A percentile compares a stretch with the other conserved stretches of the same genome.
Conservation (phyloP, 2,797 vertebrate genomes). For the Megaceryle alcyon region DNA sequence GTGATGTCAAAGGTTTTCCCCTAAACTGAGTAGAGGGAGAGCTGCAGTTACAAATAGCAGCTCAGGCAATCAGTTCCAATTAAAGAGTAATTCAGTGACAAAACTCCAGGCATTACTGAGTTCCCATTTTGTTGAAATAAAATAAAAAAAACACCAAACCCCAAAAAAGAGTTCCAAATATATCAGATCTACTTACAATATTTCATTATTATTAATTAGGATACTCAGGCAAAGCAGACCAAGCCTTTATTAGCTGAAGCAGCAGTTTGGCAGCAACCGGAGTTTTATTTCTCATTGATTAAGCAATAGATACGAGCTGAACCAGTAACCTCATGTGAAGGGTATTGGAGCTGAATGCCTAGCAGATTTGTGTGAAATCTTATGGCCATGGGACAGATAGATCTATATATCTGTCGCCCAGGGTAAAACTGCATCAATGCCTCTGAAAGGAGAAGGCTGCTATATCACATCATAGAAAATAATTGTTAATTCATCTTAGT, state of each 20-base stretch:
- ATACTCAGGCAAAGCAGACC: constrained; percentile 48
- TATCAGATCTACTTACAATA: constrained; percentile 54
- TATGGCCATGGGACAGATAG: neutral
- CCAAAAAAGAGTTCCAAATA: constrained; percentile 2
- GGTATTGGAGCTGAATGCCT: constrained; percentile 22
- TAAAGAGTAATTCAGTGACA: constrained; percentile 63
- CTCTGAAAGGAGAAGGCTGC: constrained; percentile 36
- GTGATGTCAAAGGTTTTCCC: constrained; percentile 11
- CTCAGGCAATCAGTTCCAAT: constrained; percentile 60
- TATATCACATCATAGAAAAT: neutral
- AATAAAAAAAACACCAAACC: neutral
- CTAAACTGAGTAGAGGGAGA: constrained; percentile 32
- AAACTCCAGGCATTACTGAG: constrained; percentile 49
- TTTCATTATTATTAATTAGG: constrained; percentile 66
- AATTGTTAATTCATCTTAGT: neutral
- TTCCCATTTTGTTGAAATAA: constrained; percentile 30
- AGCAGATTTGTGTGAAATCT: constrained; percentile 48
- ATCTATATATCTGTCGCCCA: neutral
- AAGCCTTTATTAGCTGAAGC: constrained; percentile 69
- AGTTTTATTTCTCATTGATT: constrained; percentile 75
- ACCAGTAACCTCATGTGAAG: constrained; percentile 39
- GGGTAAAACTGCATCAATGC: neutral
- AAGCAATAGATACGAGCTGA: constrained; percentile 69
- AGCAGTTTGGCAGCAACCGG: constrained; percentile 21
- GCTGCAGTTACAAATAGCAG: constrained; percentile 39